Percentiles rank a stretch among this genome's conserved stretches.
Evolutionary conservation across 2,888 invertebrate genomes (phyloP).

Genomic region (Brachylomia viminalis): DNA sequence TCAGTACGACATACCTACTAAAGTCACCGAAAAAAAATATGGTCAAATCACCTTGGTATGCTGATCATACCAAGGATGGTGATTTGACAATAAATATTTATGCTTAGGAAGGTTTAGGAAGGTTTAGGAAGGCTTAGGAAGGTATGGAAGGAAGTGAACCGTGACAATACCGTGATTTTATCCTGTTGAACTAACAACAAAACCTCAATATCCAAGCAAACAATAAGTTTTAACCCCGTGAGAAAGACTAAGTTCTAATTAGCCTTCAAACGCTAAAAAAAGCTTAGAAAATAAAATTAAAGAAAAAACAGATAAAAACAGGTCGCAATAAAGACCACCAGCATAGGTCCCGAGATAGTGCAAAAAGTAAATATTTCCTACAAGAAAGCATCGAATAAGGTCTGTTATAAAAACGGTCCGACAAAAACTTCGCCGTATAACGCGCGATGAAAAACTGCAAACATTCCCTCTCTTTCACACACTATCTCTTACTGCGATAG

Average conservation of each 20-base stretch:
- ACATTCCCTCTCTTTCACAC: slow-evolving; percentile 80
- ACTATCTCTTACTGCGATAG: slow-evolving; percentile 70
- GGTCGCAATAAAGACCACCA: slow-evolving; percentile 77
- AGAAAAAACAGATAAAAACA: slow-evolving; percentile 36
- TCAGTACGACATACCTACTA: too few species aligned
- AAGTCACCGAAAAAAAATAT: too few species aligned
- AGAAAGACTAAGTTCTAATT: slow-evolving; percentile 10
- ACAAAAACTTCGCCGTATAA: slow-evolving; percentile 76
- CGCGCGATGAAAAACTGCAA: slow-evolving; percentile 82
- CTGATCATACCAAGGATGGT: too few species aligned
- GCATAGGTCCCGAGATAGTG: slow-evolving; percentile 65
- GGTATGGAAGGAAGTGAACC: too few species aligned
- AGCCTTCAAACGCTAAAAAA: slow-evolving; percentile 24
- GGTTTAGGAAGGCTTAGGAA: too few species aligned
- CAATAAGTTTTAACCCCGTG: background rate
- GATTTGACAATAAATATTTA: background rate
- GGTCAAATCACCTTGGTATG: too few species aligned
- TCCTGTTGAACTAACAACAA: background rate
- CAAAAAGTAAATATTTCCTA: slow-evolving; percentile 76
- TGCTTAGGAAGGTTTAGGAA: too few species aligned
- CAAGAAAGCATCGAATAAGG: slow-evolving; percentile 80
- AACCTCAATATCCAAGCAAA: background rate
- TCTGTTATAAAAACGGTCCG: slow-evolving; percentile 80
- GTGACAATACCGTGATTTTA: background rate
- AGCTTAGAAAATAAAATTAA: slow-evolving; percentile 28